Base-by-base conservation (phyloP, 2,888 invertebrate genomes). In the Elgonia sp. region DNA sequence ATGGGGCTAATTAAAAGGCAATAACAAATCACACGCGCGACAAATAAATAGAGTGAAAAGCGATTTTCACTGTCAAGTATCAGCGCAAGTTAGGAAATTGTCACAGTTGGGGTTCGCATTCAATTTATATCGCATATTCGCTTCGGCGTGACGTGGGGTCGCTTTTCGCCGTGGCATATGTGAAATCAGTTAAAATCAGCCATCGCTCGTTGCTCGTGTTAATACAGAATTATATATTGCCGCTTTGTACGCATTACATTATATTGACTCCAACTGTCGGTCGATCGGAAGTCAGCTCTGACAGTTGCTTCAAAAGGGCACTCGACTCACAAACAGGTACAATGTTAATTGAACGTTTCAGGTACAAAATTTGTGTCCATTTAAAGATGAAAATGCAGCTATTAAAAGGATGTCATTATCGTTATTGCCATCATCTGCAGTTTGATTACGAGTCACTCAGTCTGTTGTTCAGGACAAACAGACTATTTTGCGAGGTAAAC, bases 241-340 rank as follows among this genome's bases (percentile, higher is more conserved):
- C 63, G 87, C 77, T 84, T 88, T 88, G 82, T 76, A 67, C 81
- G 84, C 79, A 88, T 88, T 85, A 79, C 81, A 75, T 90, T 89
- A 90, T 90, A 91, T 92, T 92, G 91, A 90, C 90, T 89, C 90
- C 92, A 92, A 92, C 92, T 92, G 92, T 90, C 91, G 92, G 84
- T 79, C 73, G 76, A 91, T 91, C 82, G 89, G 67, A 83, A 89
- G 90, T 89, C 92, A 87, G 90, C 88, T 89, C 80, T 87, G 87
- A 87, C 87, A 87, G 87, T 87, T 87, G 87, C 87, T 67, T 82
- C 80, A 80, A 79, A 87, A 87, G 87, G 79, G 83, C 79, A 86
- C 83, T 86, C 79, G 77, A 73, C 72, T 75, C 73, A 73, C 83
- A 87, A 87, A 87, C 87, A 87, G 87, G 87, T 87, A 80, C 87